Base-by-base conservation (phyloP, 2,888 invertebrate species). In the Bombylius major region DNA sequence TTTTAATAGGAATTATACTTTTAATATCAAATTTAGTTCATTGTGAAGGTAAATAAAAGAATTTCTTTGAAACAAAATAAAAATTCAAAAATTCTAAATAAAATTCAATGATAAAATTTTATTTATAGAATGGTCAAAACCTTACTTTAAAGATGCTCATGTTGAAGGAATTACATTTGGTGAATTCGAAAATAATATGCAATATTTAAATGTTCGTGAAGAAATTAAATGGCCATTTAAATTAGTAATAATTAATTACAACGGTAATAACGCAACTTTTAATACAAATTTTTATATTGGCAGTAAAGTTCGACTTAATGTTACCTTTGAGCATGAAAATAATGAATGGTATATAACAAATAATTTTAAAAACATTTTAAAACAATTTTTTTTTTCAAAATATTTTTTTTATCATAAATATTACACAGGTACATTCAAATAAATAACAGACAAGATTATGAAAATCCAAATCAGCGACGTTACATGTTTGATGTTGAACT, bases 371-470 rank as follows among this genome's bases (percentile, higher is more conserved):
- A 47, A 47, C 32, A 23, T 47, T 6, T 31, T 47, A 23, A 31
- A 47, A 47, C 11, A 14, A n/a, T n/a, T 34, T 5, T 48, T 39
- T 39, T 13, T 23, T 12, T 50, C 39, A 11, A 23, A 23, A 23
- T 23, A 23, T 23, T 23, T 23, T 34, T 11, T 11, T 56, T 60
- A 57, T 64, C 62, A 63, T 64, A 23, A 23, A 23, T 23, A 23
- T 23, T 23, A 23, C 32, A 11, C 32, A 70, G 69, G 68, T 56
- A 60, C 47, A 61, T 71, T 44, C 59, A 58, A 34, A 64, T 72
- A 32, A 66, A 65, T 44, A 65, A 58, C 62, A 77, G 77, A 56
- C 81, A 80, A 65, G 80, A 82, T 66, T 81, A 69, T 65, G 81
- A 81, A 63, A 75, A 72, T 4, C 70, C 72, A 0, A 66, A 64